Conservation (phyloP, 2,888 invertebrate genomes). For the Flexamia atlantica region DNA sequence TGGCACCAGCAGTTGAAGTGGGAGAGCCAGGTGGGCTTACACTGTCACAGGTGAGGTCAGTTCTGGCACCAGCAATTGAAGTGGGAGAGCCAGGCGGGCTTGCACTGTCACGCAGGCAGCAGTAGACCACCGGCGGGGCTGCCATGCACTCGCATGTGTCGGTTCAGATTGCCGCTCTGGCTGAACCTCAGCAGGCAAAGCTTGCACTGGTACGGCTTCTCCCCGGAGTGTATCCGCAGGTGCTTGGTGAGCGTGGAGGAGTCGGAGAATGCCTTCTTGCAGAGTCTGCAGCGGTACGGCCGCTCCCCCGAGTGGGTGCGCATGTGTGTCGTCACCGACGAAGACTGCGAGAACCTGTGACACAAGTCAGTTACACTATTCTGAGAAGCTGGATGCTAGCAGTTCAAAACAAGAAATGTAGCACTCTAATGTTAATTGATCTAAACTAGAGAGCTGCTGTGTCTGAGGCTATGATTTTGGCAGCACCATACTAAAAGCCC, state of each 20-base stretch:
- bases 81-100: conserved; percentile 40
- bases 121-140: conserved; percentile 76
- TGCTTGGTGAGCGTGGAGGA: conserved; percentile 99
- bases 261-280: conserved; percentile 99
- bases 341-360: conserved; percentile 93
- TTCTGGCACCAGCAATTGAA: conserved; percentile 57
- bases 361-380: too few relatives aligned
- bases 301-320: conserved; percentile 99
- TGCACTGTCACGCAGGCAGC: conserved; percentile 63
- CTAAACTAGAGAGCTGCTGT: too few relatives aligned
- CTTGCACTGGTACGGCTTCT: conserved; percentile 99
- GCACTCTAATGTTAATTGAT: too few relatives aligned
- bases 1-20: conserved; percentile 13
- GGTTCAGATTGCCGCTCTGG: conserved; percentile 98
- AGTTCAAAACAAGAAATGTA: too few relatives aligned
- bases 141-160: conserved; percentile 99
- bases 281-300: conserved; percentile 95
- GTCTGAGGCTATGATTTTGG: too few relatives aligned
- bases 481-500: neutral
- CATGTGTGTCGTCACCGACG: conserved; percentile 99
- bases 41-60: conserved; percentile 7
- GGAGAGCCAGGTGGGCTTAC: neutral
- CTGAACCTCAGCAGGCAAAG: conserved; percentile 97
- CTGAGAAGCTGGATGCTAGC: too few relatives aligned
- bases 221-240: conserved; percentile 92